phyloP scores from a whole-genome alignment of 2,888 invertebrate species.

The Euproctis similis region DNA sequence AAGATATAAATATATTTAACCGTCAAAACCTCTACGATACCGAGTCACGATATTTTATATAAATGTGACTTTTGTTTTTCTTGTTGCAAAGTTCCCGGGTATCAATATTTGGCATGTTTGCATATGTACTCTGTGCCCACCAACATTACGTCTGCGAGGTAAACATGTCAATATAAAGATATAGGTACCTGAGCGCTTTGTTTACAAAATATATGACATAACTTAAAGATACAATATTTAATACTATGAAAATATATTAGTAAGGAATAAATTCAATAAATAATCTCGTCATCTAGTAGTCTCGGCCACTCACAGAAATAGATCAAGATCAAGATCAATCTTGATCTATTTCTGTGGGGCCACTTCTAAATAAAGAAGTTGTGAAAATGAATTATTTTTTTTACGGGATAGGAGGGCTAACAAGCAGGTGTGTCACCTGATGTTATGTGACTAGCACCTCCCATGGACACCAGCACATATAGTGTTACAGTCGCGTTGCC shows the following conservation, averaged over 20 bases:
- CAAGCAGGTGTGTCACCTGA: no score
- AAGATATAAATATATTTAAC: neutral
- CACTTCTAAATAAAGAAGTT: no score
- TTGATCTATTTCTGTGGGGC: no score
- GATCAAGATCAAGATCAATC: no score
- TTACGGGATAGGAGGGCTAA: no score
- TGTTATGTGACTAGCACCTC: no score
- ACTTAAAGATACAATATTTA: constrained; percentile 27
- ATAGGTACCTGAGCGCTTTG: constrained; percentile 45
- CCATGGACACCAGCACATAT: no score
- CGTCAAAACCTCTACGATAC: constrained; percentile 17
- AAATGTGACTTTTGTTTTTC: constrained; percentile 63
- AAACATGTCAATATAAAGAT: constrained; percentile 49
- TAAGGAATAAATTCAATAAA: no score
- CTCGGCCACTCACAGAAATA: no score
- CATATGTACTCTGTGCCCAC: constrained; percentile 58
- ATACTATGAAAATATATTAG: constrained; percentile 18
- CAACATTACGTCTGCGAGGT: constrained; percentile 34
- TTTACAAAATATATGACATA: constrained; percentile 18
- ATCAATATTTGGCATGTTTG: constrained; percentile 63
- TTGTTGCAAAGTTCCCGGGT: constrained; percentile 56
- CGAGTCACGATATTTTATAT: constrained; percentile 32
- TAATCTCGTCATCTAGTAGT: no score
- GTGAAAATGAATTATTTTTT: no score
- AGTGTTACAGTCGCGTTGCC: no score